Evolutionary conservation across 2,888 invertebrate species (phyloP).

Genomic region (Chironomus tentans): DNA sequence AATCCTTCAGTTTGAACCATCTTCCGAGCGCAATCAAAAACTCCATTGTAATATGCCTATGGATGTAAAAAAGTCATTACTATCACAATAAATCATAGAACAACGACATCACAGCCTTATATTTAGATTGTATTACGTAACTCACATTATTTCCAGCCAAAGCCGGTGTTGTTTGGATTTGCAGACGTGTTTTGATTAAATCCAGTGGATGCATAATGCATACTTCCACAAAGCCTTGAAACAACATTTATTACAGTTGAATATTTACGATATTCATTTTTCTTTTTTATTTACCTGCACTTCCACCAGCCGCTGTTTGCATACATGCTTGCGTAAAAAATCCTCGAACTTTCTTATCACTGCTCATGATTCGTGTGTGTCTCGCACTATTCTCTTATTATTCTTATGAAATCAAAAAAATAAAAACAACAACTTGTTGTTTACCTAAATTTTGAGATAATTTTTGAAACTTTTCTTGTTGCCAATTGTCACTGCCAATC

Average conservation of each 20-base stretch:
- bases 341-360: slow-evolving; percentile 23
- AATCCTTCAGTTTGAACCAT: slow-evolving; percentile 81
- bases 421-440: not conserved
- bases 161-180: slow-evolving; percentile 51
- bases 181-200: slow-evolving; percentile 83
- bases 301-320: slow-evolving; percentile 81
- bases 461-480: not conserved
- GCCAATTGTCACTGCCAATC: not conserved
- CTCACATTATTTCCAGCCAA: slow-evolving; percentile 37
- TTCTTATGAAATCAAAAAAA: not conserved
- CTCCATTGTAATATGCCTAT: slow-evolving; percentile 57
- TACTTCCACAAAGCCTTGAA: slow-evolving; percentile 67
- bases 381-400: no score
- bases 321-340: slow-evolving; percentile 61
- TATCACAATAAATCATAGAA: not conserved
- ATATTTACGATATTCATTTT: slow-evolving; percentile 40
- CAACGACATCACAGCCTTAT: not conserved
- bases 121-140: not conserved
- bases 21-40: slow-evolving; percentile 78
- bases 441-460: no score
- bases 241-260: not conserved
- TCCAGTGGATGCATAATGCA: slow-evolving; percentile 95
- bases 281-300: slow-evolving; percentile 52
- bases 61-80: slow-evolving; percentile 3
- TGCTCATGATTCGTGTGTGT: not conserved